These are phyloP conservation scores for Xestia sexstrigata DNA, from an alignment of 2,888 invertebrate genomes.

Conservation along the genomic window DNA sequence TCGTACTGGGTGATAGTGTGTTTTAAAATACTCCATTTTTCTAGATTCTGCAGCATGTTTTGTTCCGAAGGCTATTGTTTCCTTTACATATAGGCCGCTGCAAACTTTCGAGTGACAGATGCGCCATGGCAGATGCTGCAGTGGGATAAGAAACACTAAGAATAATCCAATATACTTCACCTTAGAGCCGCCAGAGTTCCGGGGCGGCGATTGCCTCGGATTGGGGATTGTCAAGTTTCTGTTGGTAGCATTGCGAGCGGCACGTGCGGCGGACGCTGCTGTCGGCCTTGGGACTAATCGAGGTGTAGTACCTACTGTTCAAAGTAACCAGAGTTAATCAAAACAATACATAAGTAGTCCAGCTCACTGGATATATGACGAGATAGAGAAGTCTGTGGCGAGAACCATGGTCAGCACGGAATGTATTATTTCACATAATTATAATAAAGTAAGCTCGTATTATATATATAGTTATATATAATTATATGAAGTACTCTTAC, in stretches of 20 bases:
- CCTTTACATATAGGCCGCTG: not conserved
- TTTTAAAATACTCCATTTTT: not conserved
- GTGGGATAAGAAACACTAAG: not conserved
- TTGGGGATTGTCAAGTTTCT: conserved; percentile 69
- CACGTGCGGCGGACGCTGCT: conserved; percentile 85
- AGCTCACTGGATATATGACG: not conserved
- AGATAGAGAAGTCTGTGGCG: not conserved
- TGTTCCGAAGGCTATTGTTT: not conserved
- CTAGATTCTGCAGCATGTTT: not conserved
- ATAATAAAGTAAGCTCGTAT: not conserved
- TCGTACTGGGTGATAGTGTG: not conserved
- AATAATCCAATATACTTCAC: conserved; percentile 31
- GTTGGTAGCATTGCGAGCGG: conserved; percentile 84
- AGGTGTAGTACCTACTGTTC: conserved; percentile 73
- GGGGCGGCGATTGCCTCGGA: conserved; percentile 74
- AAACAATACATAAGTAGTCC: not conserved
- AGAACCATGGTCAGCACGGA: not conserved
- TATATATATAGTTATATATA: no score
- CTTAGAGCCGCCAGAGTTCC: conserved; percentile 64
- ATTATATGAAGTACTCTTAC: no score
- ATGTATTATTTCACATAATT: not conserved
- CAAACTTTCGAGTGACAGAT: not conserved
- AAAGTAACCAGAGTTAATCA: conserved; percentile 5
- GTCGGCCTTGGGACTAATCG: conserved; percentile 83
- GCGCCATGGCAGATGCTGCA: not conserved